Evolutionary conservation across 2,888 invertebrate species (phyloP).

Genomic region (Orthosia gothica): DNA sequence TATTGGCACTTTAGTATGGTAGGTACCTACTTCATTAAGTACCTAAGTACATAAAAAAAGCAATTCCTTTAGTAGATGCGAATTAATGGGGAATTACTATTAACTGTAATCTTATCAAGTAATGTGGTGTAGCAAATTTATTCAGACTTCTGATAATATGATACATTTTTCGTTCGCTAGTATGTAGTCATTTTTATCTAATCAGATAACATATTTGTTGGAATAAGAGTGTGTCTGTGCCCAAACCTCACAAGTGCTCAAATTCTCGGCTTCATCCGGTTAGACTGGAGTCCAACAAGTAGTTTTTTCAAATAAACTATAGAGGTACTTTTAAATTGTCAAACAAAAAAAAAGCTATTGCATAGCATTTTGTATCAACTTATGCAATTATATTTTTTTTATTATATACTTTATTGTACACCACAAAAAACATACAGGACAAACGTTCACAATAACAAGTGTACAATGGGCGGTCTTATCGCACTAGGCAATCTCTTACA

Average conservation of each 20-base stretch:
- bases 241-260: not conserved
- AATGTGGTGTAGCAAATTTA: not conserved
- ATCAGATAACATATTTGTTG: slow-evolving; percentile 8
- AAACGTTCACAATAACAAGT: too few species aligned
- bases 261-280: too few species aligned
- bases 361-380: too few species aligned
- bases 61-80: not conserved
- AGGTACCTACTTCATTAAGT: not conserved
- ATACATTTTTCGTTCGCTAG: slow-evolving; percentile 9
- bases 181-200: slow-evolving; percentile 21
- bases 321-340: too few species aligned
- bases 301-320: too few species aligned
- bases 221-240: not conserved
- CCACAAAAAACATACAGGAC: too few species aligned
- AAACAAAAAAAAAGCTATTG: too few species aligned
- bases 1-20: not conserved
- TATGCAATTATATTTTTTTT: too few species aligned
- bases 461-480: too few species aligned
- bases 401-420: too few species aligned
- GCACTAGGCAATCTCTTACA: too few species aligned
- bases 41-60: slow-evolving; percentile 1
- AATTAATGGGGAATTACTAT: not conserved
- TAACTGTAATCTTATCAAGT: slow-evolving; percentile 40
- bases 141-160: slow-evolving; percentile 1
- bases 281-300: too few species aligned